Conservation (phyloP, 2,113 vertebrate genomes). For the Psittacara wagleri region DNA sequence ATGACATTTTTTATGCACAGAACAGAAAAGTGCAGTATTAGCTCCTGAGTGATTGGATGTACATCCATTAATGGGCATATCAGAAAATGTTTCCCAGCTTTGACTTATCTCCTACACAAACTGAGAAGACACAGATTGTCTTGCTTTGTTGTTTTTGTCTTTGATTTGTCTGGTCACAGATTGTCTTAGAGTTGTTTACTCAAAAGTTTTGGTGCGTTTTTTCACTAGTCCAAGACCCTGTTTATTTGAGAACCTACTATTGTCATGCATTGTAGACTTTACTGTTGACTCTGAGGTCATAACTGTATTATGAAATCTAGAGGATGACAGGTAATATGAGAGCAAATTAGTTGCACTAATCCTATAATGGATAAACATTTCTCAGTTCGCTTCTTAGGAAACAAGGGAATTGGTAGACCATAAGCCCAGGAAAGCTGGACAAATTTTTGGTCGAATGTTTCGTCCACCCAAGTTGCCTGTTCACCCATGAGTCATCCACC, state of each 20-base stretch:
- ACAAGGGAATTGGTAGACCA: background rate
- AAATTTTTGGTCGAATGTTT: background rate
- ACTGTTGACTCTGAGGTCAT: background rate
- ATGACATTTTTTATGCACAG: conserved; percentile 56
- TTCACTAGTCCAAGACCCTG: background rate
- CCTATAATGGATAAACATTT: background rate
- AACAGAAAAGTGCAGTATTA: conserved; percentile 62
- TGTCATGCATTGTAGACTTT: background rate
- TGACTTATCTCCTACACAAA: background rate
- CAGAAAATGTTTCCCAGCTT: conserved; percentile 31
- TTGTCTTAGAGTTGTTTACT: background rate
- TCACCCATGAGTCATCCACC: background rate
- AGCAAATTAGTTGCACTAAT: background rate
- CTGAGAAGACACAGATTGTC: conserved; percentile 6
- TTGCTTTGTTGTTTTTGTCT: background rate
- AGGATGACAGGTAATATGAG: background rate
- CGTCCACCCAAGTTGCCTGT: background rate
- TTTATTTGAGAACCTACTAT: background rate
- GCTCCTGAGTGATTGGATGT: conserved; percentile 43
- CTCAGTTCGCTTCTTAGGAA: background rate
- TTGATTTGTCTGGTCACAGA: too few relatives aligned
- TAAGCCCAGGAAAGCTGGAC: background rate
- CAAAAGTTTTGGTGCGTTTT: background rate
- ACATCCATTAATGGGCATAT: conserved; percentile 35
- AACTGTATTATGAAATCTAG: background rate